Evolutionary conservation across 2,113 vertebrate genomes (phyloP), one percentile per base, ranked within the genome.

Genomic region (Plecotus auritus): DNA sequence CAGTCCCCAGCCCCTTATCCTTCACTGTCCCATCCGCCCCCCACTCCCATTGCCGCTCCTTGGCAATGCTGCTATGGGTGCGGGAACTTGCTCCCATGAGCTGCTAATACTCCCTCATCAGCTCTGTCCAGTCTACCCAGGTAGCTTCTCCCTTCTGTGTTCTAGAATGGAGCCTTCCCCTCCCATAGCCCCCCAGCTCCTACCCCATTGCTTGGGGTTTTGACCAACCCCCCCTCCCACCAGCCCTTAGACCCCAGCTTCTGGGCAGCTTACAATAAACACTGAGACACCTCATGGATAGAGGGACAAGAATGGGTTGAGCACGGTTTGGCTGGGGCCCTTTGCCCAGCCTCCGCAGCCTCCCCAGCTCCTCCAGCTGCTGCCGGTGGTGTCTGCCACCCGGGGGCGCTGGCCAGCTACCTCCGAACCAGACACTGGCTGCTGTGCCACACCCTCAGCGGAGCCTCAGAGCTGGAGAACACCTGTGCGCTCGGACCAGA

Each of bases 401-500:
- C 17, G 4, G 13, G 5, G 51, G 85, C 0, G 16, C 70, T 37
- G 77, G 26, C 64, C 17, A 4, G 45, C 56, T 84, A 70, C 35
- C 61, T 61, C 42, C 8, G 76, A 76, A 72, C 70, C 54, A 4
- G 84, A 23, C 20, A 12, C 16, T 1, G 0, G 49, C 81, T 2
- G 28, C 88, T 0, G 3, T 3, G 1, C n/a, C 64, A 32, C 0
- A 0, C 13, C 76, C 23, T 30, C 14, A 0, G 3, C 40, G 12
- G 85, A 89, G 37, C n/a, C 32, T 87, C 0, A 1, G 59, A 69
- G 30, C 37, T 0, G 1, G 70, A 76, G 5, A 18, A 45, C 0
- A 6, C 4, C 70, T 5, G 32, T 13, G 78, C 18, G 0, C 13
- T 18, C 30, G 13, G 42, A 10, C 2, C 13, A 0, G 70, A 26